Evolutionary conservation across 1,140 invertebrate genomes (phyloP).

Genomic region (Zaprionus africanus): DNA sequence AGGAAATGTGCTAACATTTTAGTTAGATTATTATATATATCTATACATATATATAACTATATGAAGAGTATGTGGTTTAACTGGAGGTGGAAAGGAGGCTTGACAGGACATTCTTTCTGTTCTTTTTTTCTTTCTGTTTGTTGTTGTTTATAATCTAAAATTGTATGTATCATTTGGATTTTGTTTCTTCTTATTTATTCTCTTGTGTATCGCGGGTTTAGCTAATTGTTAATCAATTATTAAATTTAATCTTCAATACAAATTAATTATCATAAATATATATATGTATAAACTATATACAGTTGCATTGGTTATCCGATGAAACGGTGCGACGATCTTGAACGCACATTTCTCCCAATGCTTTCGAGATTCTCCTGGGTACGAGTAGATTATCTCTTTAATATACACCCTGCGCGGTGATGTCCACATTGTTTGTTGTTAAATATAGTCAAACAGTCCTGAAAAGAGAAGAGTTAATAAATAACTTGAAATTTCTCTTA

Average conservation of each 20-base stretch:
- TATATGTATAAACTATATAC: constrained; percentile 82
- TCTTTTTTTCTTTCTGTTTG: constrained; percentile 11
- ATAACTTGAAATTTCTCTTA: no score
- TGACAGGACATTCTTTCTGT: not conserved
- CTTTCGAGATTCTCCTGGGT: constrained; percentile 82
- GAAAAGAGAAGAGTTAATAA: constrained; percentile 13
- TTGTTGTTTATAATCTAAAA: constrained; percentile 10
- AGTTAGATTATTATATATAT: constrained; percentile 15
- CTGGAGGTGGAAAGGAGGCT: constrained; percentile 8
- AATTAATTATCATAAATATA: constrained; percentile 43
- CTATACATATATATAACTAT: constrained; percentile 13
- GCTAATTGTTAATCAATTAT: constrained; percentile 50
- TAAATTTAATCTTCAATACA: constrained; percentile 39
- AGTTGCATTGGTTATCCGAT: constrained; percentile 82
- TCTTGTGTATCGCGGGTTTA: constrained; percentile 32
- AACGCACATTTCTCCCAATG: constrained; percentile 62
- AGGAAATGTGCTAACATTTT: constrained; percentile 24
- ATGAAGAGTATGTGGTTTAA: constrained; percentile 1
- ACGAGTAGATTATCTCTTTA: constrained; percentile 82
- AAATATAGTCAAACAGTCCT: constrained; percentile 83
- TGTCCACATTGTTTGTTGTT: constrained; percentile 83
- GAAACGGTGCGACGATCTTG: constrained; percentile 39
- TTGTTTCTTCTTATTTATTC: constrained; percentile 8
- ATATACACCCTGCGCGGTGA: constrained; percentile 84
- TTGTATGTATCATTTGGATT: constrained; percentile 1